A percentile compares a stretch with the other conserved stretches of the same genome.
Conservation (phyloP, 2,113 vertebrate species). For the Syngnathus typhle region DNA sequence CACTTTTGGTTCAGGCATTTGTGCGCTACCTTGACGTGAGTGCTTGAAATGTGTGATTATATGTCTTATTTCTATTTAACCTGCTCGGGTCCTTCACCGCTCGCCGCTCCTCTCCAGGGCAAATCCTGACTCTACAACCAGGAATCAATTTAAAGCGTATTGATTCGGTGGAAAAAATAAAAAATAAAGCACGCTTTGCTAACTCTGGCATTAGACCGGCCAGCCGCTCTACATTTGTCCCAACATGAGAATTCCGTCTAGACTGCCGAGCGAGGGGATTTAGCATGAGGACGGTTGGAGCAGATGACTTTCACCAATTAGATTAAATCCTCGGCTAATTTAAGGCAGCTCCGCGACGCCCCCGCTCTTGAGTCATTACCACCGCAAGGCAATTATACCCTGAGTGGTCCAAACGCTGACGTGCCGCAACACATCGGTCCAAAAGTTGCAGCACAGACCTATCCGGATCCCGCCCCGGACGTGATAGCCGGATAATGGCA, state of each 20-base stretch:
- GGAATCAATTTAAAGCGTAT: slow-evolving; percentile 62
- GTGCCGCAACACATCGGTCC: slow-evolving; percentile 1
- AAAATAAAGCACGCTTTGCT: slow-evolving; percentile 21
- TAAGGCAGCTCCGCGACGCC: slow-evolving; percentile 50
- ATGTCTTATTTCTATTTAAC: slow-evolving; percentile 46
- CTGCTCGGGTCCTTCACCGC: slow-evolving; percentile 31
- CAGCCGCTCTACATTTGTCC: slow-evolving; percentile 56
- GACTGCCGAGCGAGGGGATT: slow-evolving; percentile 58
- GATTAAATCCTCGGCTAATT: slow-evolving; percentile 66
- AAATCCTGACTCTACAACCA: slow-evolving; percentile 55
- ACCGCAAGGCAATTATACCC: slow-evolving; percentile 12
- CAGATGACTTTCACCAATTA: slow-evolving; percentile 73
- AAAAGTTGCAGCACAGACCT: neutral
- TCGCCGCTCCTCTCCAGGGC: slow-evolving; percentile 41
- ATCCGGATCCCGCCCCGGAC: neutral
- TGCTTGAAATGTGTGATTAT: slow-evolving; percentile 58
- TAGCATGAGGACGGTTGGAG: slow-evolving; percentile 51
- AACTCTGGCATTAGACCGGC: slow-evolving; percentile 56
- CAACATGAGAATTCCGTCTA: slow-evolving; percentile 70
- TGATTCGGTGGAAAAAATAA: slow-evolving; percentile 59
- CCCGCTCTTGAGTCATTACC: slow-evolving; percentile 49
- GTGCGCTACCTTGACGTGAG: slow-evolving; percentile 42
- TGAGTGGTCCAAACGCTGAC: neutral
- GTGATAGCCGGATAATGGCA: neutral
- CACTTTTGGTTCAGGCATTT: slow-evolving; percentile 9